Evolutionary conservation across 2,113 vertebrate species (phyloP).

Genomic region (Alaudala cheleensis): DNA sequence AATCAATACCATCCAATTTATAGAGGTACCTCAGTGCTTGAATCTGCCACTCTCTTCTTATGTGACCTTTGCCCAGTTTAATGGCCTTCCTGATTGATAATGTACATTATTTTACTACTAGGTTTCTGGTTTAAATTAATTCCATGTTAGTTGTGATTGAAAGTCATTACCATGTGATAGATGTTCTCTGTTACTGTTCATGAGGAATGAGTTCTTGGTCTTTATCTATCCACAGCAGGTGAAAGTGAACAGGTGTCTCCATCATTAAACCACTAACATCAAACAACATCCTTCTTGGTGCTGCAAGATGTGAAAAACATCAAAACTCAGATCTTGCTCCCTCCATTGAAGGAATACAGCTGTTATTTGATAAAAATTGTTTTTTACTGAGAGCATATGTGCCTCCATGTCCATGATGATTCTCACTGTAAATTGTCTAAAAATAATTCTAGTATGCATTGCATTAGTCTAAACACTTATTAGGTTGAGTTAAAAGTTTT

Average conservation of each 20-base stretch:
- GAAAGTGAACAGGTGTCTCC: neutral
- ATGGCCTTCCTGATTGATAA: neutral
- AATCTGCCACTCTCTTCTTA: neutral
- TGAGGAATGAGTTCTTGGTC: neutral
- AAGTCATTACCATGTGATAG: neutral
- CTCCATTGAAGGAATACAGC: neutral
- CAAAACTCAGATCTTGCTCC: neutral
- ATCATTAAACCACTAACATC: neutral
- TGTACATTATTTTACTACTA: neutral
- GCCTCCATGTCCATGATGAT: neutral
- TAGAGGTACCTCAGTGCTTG: neutral
- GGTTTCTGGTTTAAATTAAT: constrained; percentile 9
- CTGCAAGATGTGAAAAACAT: neutral
- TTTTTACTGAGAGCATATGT: neutral
- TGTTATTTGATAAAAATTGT: neutral
- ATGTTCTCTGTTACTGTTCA: neutral
- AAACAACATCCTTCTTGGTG: neutral
- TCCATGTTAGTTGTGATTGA: neutral
- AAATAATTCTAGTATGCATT: neutral
- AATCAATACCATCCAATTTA: neutral
- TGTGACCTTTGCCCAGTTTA: neutral
- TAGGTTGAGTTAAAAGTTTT: neutral
- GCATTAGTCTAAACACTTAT: neutral
- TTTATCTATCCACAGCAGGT: neutral
- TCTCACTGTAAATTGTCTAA: neutral